Evolutionary conservation across 2,797 vertebrate species (phyloP), one percentile per base, ranked within the genome.

Genomic region (Avahi laniger): DNA sequence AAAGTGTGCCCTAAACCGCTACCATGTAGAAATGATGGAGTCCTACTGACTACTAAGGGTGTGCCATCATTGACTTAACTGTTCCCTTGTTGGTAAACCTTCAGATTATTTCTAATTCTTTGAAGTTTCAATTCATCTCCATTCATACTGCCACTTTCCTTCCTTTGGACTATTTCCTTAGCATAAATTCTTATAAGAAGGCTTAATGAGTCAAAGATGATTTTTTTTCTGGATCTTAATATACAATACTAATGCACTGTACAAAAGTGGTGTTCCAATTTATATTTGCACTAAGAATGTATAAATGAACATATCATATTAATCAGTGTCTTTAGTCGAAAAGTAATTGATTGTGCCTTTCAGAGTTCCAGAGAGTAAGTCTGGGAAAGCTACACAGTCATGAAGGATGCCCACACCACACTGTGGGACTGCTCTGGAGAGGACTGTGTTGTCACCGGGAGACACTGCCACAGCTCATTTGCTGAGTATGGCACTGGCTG

Each of bases 91-190:
- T 33, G 67, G 7, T 65, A 48, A 65, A 2, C 61, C 22, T 87
- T 84, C 30, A 26, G 33, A 7, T 48, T 61, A 41, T 38, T 63
- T 79, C 61, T 18, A 65, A 52, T 92, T 26, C 80, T 80, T 50
- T 59, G 46, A 63, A 43, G 72, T 89, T 86, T 94, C 86, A 61
- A 89, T 72, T n/a, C 7, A 26, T 92, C 69, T 28, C 54, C 61
- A 63, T 63, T 95, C 75, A n/a, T 28, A 63, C 33, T 65, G 24
- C n/a, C 18, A 38, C 63, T 82, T 94, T 90, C 43, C 80, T 92
- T 89, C 46, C n/a, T 92, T 70, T 94, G 75, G 50, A 46, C 15
- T 70, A 70, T 85, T 94, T 92, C 50, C 35, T 89, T 75, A 75
- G 67, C 41, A 54, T n/a, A 89, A 38, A 69, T 93, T 90, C 59